Base-by-base conservation (phyloP, 2,888 invertebrate genomes). In the Microctonus hyperodae region DNA sequence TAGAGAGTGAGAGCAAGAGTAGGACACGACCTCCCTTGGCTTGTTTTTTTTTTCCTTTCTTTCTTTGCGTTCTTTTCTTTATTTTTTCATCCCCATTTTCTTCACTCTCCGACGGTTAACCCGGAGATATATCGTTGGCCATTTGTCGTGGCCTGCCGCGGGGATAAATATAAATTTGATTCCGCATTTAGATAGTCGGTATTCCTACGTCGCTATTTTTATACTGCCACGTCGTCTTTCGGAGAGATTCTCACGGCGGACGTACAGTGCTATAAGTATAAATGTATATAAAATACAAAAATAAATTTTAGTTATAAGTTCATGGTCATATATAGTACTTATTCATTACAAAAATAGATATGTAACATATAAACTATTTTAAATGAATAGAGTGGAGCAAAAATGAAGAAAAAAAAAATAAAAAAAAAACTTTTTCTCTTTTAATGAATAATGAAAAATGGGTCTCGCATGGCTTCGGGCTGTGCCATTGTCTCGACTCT, bases 121-220 rank as follows among this genome's bases (percentile, higher is more conserved):
- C 72, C 44, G 69, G 72, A 73, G 72, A 76, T 75, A 75, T 78
- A 77, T 74, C 63, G 69, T 60, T 25, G 67, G 69, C 74, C 75
- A 76, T 78, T 78, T 78, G 76, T 78, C 75, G 73, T 66, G 67
- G 62, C 53, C 48, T 58, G 37, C 48, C 63, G 68, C 70, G 69
- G 70, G 71, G 76, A 76, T 77, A 78, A 78, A 77, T 77, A 77
- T 78, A 79, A 78, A 78, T 78, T 76, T 79, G 78, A 79, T 79
- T 69, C 59, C 56, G 61, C 72, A 73, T 75, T 76, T 72, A 78
- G 78, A 78, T 78, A 75, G 64, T 64, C 65, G 57, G 40, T 56
- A 63, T 51, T 58, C 37, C 57, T 65, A 35, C 50, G 33, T 56
- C 33, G 63, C 58, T 67, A 67, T 68, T 68, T 68, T 67, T 63